Evolutionary conservation across 2,113 vertebrate genomes (phyloP).

Genomic region (Chloebia gouldiae): DNA sequence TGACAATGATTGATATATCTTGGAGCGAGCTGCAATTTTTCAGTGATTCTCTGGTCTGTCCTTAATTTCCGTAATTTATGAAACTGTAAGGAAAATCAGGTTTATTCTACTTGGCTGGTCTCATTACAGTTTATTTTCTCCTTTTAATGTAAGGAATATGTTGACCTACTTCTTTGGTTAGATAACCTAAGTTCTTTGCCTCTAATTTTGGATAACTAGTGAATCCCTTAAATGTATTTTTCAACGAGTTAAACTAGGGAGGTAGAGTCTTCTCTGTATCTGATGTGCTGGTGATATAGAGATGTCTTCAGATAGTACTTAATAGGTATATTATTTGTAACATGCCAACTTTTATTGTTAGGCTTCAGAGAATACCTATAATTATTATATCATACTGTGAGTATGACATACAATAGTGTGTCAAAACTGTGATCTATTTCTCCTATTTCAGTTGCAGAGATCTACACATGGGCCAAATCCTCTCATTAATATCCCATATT

Average conservation of each 20-base stretch:
- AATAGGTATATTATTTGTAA: not conserved
- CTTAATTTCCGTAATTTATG: not conserved
- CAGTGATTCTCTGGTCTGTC: not conserved
- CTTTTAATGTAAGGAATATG: not conserved
- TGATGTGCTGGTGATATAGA: not conserved
- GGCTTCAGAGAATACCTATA: not conserved
- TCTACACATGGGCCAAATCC: not conserved
- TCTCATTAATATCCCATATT: not conserved
- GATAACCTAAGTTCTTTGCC: not conserved
- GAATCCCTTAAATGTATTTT: not conserved
- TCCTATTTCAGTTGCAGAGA: not conserved
- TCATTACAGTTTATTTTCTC: not conserved
- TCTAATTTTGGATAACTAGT: not conserved
- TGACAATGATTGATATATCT: not conserved
- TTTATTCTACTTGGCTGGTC: not conserved
- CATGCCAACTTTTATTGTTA: not conserved
- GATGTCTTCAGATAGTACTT: not conserved
- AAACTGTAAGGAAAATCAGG: not conserved
- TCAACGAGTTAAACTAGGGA: not conserved
- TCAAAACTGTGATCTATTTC: not conserved
- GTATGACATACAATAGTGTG: not conserved
- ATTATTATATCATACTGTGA: not conserved
- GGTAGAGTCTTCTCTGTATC: not conserved
- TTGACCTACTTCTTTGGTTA: not conserved
- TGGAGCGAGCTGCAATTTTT: not conserved